Evolutionary conservation across 2,113 vertebrate genomes (phyloP), one percentile per base, ranked within the genome.

Genomic region (Pimephales promelas): DNA sequence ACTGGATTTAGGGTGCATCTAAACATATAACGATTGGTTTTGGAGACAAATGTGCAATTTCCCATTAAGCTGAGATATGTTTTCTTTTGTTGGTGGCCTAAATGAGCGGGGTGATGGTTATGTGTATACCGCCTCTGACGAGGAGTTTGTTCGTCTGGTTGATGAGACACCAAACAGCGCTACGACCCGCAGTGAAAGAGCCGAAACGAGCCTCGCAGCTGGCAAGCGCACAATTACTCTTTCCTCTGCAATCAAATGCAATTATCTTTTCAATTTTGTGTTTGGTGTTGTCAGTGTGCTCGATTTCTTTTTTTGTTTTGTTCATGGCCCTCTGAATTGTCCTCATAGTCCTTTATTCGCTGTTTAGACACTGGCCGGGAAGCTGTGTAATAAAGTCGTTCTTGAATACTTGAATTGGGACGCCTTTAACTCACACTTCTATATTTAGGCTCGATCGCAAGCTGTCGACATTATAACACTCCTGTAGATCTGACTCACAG

Each of bases 191-290:
- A 2, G 82, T 68, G 78, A 85, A 82, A 82, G 79, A 76, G 57
- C 54, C 31, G 79, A 74, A 87, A 71, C 81, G 49, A 87, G 54
- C 36, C 61, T 16, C 54, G 14, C 86, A 85, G 83, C 86, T 87
- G 84, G 80, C 47, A 70, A 76, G 72, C 57, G 83, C 75, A 85
- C 54, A 76, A 85, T 87, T 80, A 83, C 75, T 70, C 76, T 34
- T 80, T 83, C 81, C 79, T 68, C 70, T 81, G 61, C 71, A 87
- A 87, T 85, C 84, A 85, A 66, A 70, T 10, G 31, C 70, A 87
- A 85, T 85, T 87, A 85, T 80, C 61, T 61, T 81, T 81, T 52
- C 78, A 79, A 28, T 68, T 57, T 24, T 47, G 20, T 28, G 84
- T 74, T 28, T 80, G 75, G 78, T 74, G 78, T 81, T 68, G 43